These are phyloP conservation scores for Limnephilus rhombicus DNA, from an alignment of 2,888 invertebrate genomes.

Conservation along the genomic window DNA sequence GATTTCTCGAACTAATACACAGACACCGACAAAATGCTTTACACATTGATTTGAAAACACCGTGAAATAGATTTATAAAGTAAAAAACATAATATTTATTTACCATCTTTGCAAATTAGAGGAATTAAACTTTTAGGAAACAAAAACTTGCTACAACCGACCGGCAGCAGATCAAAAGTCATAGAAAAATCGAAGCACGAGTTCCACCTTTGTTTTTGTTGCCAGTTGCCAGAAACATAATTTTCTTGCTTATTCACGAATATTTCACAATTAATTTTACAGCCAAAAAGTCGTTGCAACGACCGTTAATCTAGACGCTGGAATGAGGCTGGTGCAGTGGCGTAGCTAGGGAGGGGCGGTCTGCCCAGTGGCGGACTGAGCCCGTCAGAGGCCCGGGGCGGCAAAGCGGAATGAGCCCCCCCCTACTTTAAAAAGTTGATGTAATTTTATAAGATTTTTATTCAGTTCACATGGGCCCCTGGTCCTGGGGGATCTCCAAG, in stretches of 20 bases:
- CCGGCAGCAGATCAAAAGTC: constrained; percentile 15
- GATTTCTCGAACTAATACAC: not conserved
- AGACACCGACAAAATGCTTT: not conserved
- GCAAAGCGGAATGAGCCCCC: too few relatives aligned
- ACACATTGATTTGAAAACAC: not conserved
- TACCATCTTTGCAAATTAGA: constrained; percentile 35
- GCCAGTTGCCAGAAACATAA: not conserved
- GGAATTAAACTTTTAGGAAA: not conserved
- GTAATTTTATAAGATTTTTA: too few relatives aligned
- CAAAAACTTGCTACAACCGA: constrained; percentile 25
- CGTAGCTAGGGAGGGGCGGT: too few relatives aligned
- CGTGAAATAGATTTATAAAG: not conserved
- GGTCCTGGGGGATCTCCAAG: too few relatives aligned
- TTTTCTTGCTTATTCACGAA: not conserved
- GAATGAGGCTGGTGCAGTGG: too few relatives aligned
- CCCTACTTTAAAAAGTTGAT: too few relatives aligned
- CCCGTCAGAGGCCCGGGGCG: too few relatives aligned
- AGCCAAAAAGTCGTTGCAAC: not conserved
- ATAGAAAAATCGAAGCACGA: not conserved
- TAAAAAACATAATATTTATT: constrained; percentile 8
- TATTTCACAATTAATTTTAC: not conserved
- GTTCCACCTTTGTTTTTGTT: not conserved
- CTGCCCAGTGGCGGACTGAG: too few relatives aligned
- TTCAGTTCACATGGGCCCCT: too few relatives aligned
- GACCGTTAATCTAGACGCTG: too few relatives aligned